phyloP scores from a whole-genome alignment of 2,888 invertebrate genomes.

The Phlogophora meticulosa region DNA sequence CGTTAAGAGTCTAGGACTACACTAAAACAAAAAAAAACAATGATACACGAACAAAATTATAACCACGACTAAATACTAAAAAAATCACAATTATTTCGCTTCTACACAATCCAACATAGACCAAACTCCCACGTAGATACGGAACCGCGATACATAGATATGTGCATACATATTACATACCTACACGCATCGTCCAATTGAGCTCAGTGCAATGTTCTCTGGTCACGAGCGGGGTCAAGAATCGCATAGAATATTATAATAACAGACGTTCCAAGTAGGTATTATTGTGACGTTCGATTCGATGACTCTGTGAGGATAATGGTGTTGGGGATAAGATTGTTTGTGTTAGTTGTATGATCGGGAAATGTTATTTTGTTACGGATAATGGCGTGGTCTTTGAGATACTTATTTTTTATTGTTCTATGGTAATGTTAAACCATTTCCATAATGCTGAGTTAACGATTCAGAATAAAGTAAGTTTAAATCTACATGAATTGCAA shows the following conservation, averaged over 20 bases:
- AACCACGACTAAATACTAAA: conserved; percentile 4
- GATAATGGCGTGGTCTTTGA: background rate
- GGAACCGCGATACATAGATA: conserved; percentile 56
- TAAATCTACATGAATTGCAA: no score
- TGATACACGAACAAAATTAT: background rate
- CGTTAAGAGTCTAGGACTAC: conserved; percentile 1
- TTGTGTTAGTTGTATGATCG: conserved; percentile 1
- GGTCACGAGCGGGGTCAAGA: conserved; percentile 89
- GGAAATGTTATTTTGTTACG: background rate
- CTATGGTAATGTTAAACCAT: background rate
- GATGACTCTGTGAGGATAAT: conserved; percentile 42
- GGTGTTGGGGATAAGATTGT: conserved; percentile 20
- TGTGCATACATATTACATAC: conserved; percentile 43
- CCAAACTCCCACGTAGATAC: conserved; percentile 61
- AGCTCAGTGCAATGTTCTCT: conserved; percentile 87
- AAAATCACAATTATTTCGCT: conserved; percentile 16
- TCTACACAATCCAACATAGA: conserved; percentile 35
- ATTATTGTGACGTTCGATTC: conserved; percentile 30
- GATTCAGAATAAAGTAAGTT: no score
- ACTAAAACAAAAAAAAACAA: conserved; percentile 6
- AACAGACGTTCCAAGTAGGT: conserved; percentile 44
- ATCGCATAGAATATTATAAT: conserved; percentile 76
- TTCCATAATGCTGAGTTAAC: background rate
- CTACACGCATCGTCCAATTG: conserved; percentile 77
- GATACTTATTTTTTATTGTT: background rate